These are phyloP conservation scores for Eueides isabella DNA, from an alignment of 1,140 invertebrate genomes.

Conservation along the genomic window DNA sequence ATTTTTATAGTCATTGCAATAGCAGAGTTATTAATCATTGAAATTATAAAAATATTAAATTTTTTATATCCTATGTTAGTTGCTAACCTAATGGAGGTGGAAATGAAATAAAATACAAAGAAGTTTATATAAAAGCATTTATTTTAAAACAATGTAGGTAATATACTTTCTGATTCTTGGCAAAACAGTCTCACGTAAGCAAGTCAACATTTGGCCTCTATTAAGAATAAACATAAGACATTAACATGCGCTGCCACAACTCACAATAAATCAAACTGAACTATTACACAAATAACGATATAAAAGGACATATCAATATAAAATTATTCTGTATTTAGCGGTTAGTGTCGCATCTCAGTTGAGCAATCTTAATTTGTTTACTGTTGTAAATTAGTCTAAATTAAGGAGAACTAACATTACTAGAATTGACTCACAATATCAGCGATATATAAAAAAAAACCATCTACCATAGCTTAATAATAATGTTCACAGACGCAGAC, in stretches of 20 bases:
- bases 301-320: conserved; percentile 65
- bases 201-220: conserved; percentile 82
- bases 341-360: conserved; percentile 75
- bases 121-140: conserved; percentile 81
- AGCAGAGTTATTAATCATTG: conserved; percentile 1
- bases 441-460: conserved; percentile 72
- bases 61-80: background rate
- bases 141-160: conserved; percentile 83
- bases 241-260: conserved; percentile 79
- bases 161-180: conserved; percentile 83
- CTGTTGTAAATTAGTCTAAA: conserved; percentile 78
- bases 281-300: conserved; percentile 77
- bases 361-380: conserved; percentile 78
- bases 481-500: conserved; percentile 71
- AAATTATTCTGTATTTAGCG: conserved; percentile 70
- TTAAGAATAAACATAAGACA: conserved; percentile 79
- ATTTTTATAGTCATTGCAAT: too few relatives aligned
- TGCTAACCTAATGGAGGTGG: background rate
- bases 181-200: conserved; percentile 82
- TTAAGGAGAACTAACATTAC: conserved; percentile 77
- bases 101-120: conserved; percentile 40
- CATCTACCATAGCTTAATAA: conserved; percentile 71
- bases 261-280: conserved; percentile 77
- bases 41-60: background rate
- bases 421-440: conserved; percentile 80